A percentile compares a stretch with the other conserved stretches of the same genome.
phyloP scores from a whole-genome alignment of 1,140 invertebrate species.

The Brachionus paranguensis region DNA sequence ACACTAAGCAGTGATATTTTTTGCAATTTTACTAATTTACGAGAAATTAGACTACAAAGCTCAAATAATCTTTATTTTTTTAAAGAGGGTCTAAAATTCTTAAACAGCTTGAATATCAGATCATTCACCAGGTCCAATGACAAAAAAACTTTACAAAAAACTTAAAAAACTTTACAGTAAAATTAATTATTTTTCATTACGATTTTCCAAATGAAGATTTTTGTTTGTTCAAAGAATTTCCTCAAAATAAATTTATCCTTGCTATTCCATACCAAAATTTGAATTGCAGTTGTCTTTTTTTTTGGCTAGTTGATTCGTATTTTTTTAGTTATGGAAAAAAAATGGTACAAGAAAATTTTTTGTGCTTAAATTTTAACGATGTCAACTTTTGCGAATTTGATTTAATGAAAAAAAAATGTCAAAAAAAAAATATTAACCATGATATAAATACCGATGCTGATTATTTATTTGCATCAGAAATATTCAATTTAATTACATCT shows the following conservation, averaged over 20 bases:
- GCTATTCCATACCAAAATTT: not conserved
- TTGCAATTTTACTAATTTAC: not conserved
- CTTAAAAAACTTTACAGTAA: not conserved
- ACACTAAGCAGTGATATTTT: not conserved
- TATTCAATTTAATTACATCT: not conserved
- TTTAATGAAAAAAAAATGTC: not conserved
- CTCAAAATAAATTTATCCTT: not conserved
- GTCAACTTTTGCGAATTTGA: not conserved
- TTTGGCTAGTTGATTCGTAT: not conserved
- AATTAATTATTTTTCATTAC: not conserved
- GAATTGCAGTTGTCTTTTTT: not conserved
- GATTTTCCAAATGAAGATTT: not conserved
- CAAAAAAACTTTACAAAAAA: no score
- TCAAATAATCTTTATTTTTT: not conserved
- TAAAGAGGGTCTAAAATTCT: not conserved
- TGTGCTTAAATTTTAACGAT: not conserved
- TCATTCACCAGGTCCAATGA: not conserved
- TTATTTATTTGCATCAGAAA: not conserved
- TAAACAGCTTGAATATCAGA: not conserved
- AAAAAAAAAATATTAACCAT: not conserved
- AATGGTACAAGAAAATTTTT: not conserved
- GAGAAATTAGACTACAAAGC: not conserved
- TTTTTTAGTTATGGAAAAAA: not conserved
- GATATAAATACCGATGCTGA: not conserved
- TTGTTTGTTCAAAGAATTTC: not conserved